Evolutionary conservation across 1,140 invertebrate genomes (phyloP).

Genomic region (Rhynchophorus ferrugineus): DNA sequence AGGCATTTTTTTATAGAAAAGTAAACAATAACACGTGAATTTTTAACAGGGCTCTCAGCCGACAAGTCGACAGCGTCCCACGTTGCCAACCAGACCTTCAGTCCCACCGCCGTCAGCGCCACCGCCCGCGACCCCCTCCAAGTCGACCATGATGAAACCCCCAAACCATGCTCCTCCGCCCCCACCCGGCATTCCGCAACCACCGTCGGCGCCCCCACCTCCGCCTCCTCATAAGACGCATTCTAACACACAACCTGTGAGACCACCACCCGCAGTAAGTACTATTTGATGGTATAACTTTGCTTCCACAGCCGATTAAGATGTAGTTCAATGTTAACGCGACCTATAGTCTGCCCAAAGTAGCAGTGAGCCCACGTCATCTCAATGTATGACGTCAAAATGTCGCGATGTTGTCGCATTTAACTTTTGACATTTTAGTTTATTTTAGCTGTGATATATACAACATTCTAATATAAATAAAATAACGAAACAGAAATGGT

Average conservation of each 20-base stretch:
- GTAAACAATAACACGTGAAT: not conserved
- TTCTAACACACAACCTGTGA: constrained; percentile 22
- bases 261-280: constrained; percentile 29
- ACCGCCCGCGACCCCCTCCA: constrained; percentile 25
- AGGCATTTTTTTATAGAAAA: constrained; percentile 4
- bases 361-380: too few species aligned
- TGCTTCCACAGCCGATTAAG: too few species aligned
- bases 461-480: too few species aligned
- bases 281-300: too few species aligned
- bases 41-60: not conserved
- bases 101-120: constrained; percentile 28
- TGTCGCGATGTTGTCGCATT: too few species aligned
- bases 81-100: constrained; percentile 6
- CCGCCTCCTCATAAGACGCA: constrained; percentile 19
- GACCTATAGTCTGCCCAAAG: too few species aligned
- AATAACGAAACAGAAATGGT: too few species aligned
- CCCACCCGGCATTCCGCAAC: constrained; percentile 25
- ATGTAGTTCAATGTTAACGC: too few species aligned
- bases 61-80: constrained; percentile 3
- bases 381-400: too few species aligned
- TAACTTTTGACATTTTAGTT: too few species aligned
- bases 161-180: constrained; percentile 36
- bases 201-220: constrained; percentile 28
- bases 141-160: constrained; percentile 26
- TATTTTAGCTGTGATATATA: too few species aligned